Evolutionary conservation across 92 coral and sea anemone genomes (phyloP).

Genomic region (Meandrina meandrites): DNA sequence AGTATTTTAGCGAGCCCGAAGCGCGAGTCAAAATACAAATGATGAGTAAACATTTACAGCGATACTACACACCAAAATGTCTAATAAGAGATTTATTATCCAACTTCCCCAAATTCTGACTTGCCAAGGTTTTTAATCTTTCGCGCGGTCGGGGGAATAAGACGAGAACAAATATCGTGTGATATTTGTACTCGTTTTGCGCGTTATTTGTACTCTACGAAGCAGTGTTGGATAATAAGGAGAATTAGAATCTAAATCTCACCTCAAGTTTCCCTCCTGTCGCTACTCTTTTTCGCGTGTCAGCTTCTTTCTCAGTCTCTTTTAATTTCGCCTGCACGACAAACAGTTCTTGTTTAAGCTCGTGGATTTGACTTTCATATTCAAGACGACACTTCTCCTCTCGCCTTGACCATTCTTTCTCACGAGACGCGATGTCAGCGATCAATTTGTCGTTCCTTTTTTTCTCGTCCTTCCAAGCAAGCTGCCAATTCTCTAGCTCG

Average conservation of each 20-base stretch:
- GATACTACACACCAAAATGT: too few relatives aligned
- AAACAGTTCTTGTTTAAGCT: constrained; percentile 91
- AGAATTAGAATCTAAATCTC: not conserved
- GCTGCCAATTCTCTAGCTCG: constrained; percentile 94
- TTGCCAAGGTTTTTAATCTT: too few relatives aligned
- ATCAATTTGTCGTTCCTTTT: constrained; percentile 86
- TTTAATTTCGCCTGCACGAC: constrained; percentile 79
- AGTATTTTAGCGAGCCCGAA: too few relatives aligned
- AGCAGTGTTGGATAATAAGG: too few relatives aligned
- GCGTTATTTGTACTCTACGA: too few relatives aligned
- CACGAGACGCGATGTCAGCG: constrained; percentile 81
- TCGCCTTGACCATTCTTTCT: constrained; percentile 82
- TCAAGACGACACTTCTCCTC: constrained; percentile 77
- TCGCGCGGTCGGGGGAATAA: too few relatives aligned
- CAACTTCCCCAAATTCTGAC: too few relatives aligned
- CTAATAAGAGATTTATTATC: too few relatives aligned
- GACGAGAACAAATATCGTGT: too few relatives aligned
- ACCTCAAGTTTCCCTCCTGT: constrained; percentile 89
- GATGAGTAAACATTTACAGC: too few relatives aligned
- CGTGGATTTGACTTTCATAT: constrained; percentile 85
- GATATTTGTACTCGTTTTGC: too few relatives aligned
- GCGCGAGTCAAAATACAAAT: too few relatives aligned
- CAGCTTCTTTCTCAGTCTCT: constrained; percentile 74
- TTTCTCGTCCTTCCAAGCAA: constrained; percentile 93
- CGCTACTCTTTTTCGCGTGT: constrained; percentile 71